Conservation (phyloP, 1,140 invertebrate genomes). For the Cotesia glomerata region DNA sequence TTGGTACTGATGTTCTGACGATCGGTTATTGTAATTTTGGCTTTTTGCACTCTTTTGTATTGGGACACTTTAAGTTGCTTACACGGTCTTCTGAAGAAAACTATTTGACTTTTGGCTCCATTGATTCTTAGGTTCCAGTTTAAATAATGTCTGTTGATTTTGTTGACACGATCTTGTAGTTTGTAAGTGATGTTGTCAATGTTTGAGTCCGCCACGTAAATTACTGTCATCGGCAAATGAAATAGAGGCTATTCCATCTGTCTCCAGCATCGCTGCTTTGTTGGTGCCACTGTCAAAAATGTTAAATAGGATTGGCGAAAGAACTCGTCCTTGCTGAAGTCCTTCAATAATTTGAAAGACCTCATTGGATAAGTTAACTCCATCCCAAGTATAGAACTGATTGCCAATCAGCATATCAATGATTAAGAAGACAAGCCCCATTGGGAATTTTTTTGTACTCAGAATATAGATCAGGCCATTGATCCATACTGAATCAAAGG, state of each 20-base stretch:
- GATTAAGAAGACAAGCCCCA: neutral
- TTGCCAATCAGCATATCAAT: neutral
- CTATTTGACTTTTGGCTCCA: constrained; percentile 9
- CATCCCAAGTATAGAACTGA: neutral
- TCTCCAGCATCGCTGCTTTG: neutral
- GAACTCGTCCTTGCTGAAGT: constrained; percentile 15
- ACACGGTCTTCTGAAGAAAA: constrained; percentile 12
- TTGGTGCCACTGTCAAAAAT: constrained; percentile 12
- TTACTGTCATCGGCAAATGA: constrained; percentile 21
- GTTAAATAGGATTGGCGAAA: constrained; percentile 23
- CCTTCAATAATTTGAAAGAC: neutral
- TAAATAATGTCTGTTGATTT: constrained; percentile 12
- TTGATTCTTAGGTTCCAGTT: constrained; percentile 10
- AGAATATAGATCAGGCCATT: constrained; percentile 34
- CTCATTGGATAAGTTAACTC: neutral
- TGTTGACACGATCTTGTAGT: neutral
- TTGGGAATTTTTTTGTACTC: neutral
- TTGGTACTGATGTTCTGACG: neutral
- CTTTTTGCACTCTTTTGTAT: neutral
- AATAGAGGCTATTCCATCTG: neutral
- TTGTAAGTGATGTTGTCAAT: neutral
- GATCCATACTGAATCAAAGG: constrained; percentile 25
- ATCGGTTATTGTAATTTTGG: neutral
- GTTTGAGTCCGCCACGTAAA: neutral
- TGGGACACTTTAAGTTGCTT: neutral